Evolutionary conservation across 2,113 vertebrate genomes (phyloP).

Genomic region (Limanda limanda): DNA sequence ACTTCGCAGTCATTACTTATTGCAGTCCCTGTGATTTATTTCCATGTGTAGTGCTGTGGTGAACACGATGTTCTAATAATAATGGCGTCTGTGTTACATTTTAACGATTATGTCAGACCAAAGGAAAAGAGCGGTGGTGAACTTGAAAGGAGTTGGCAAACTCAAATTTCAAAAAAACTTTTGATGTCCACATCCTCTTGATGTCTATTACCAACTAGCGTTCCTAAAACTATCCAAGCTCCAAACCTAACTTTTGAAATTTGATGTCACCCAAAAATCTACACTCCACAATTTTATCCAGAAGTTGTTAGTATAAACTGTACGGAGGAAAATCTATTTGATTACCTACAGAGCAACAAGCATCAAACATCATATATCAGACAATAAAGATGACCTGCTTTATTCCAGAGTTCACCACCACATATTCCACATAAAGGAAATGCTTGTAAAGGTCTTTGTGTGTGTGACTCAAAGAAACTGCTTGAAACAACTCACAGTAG

Average conservation of each 20-base stretch:
- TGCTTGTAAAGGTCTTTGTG: not conserved
- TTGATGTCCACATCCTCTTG: constrained; percentile 55
- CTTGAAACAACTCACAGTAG: not conserved
- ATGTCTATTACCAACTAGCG: constrained; percentile 37
- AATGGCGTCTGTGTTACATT: constrained; percentile 41
- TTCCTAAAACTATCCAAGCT: constrained; percentile 16
- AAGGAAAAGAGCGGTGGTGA: constrained; percentile 42
- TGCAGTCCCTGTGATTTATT: constrained; percentile 33
- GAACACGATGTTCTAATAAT: constrained; percentile 47
- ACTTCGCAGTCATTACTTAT: constrained; percentile 33
- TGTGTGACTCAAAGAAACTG: not conserved
- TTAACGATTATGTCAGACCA: constrained; percentile 58
- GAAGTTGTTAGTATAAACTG: not conserved
- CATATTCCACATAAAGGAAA: not conserved
- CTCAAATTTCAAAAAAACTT: constrained; percentile 27
- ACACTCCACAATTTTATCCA: constrained; percentile 7
- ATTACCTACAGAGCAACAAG: not conserved
- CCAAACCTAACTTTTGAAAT: constrained; percentile 34
- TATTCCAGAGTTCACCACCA: not conserved
- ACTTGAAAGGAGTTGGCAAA: constrained; percentile 41
- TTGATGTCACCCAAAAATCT: constrained; percentile 13
- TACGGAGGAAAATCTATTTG: not conserved
- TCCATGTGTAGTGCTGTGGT: constrained; percentile 13
- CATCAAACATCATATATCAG: not conserved
- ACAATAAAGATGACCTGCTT: not conserved